Conservation (phyloP, 2,113 vertebrate species). For the Strix aluco region DNA sequence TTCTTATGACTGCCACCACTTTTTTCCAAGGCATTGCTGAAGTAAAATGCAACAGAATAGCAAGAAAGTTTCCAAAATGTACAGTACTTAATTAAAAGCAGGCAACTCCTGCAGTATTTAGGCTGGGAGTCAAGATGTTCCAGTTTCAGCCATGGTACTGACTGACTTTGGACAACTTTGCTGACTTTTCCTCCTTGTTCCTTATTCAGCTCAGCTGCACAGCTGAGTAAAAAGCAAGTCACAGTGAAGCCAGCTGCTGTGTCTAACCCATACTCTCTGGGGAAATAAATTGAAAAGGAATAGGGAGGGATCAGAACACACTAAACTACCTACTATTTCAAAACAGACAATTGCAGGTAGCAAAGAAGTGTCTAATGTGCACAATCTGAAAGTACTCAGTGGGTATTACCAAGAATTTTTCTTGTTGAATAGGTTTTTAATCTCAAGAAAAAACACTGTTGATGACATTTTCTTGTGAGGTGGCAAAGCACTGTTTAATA, state of each 20-base stretch:
- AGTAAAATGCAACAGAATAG: background rate
- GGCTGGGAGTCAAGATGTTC: background rate
- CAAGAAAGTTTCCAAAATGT: background rate
- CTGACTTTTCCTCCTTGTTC: constrained; percentile 28
- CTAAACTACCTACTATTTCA: background rate
- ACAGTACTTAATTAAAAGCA: background rate
- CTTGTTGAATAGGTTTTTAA: background rate
- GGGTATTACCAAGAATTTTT: background rate
- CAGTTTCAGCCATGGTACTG: background rate
- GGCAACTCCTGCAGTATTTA: background rate
- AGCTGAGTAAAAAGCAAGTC: constrained; percentile 39
- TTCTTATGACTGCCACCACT: background rate
- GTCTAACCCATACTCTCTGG: background rate
- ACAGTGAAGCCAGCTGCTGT: constrained; percentile 42
- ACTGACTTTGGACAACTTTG: constrained; percentile 34
- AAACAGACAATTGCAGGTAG: background rate
- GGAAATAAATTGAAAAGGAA: constrained; percentile 49
- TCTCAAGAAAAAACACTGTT: background rate
- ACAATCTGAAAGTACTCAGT: background rate
- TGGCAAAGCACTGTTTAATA: background rate
- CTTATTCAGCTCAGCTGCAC: constrained; percentile 50
- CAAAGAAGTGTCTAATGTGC: background rate
- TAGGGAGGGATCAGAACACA: background rate
- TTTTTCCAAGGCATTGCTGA: background rate
- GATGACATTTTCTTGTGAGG: background rate